Conservation (phyloP, 1,140 invertebrate species). For the Nylanderia fulva region DNA sequence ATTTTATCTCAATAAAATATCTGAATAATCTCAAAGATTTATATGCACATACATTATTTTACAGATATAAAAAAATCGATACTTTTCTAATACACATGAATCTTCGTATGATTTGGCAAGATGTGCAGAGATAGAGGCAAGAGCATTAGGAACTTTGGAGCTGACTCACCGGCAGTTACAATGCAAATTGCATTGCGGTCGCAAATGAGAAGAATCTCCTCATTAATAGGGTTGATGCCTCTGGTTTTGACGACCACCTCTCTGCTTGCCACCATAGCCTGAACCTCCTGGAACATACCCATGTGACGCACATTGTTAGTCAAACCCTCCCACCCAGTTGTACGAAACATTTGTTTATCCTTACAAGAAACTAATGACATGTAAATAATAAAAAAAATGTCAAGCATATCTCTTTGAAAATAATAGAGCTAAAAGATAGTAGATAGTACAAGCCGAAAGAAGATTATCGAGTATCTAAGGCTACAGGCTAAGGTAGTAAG, state of each 20-base stretch:
- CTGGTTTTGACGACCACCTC: constrained; percentile 90
- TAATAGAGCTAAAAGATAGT: constrained; percentile 64
- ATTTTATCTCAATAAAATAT: neutral
- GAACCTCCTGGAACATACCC: constrained; percentile 87
- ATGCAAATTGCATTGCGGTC: constrained; percentile 83
- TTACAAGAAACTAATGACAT: constrained; percentile 62
- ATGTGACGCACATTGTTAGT: constrained; percentile 85
- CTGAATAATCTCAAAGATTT: neutral
- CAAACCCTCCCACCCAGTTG: constrained; percentile 84
- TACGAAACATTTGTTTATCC: constrained; percentile 41
- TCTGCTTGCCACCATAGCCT: constrained; percentile 87
- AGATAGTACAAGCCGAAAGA: constrained; percentile 63
- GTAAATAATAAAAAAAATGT: constrained; percentile 48
- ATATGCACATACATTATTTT: neutral
- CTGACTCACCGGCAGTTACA: constrained; percentile 85
- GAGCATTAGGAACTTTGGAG: constrained; percentile 67
- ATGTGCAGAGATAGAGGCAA: constrained; percentile 39
- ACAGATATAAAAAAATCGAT: neutral
- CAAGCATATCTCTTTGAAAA: constrained; percentile 71
- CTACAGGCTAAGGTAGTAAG: constrained; percentile 86
- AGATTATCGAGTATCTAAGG: constrained; percentile 81
- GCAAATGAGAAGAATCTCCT: constrained; percentile 80
- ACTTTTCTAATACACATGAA: neutral
- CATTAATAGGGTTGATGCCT: constrained; percentile 92
- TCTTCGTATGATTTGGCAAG: neutral